A percentile compares a stretch with the other conserved stretches of the same genome.
Evolutionary conservation across 1,140 invertebrate species (phyloP).

Genomic region (Calliopsis andreniformis): DNA sequence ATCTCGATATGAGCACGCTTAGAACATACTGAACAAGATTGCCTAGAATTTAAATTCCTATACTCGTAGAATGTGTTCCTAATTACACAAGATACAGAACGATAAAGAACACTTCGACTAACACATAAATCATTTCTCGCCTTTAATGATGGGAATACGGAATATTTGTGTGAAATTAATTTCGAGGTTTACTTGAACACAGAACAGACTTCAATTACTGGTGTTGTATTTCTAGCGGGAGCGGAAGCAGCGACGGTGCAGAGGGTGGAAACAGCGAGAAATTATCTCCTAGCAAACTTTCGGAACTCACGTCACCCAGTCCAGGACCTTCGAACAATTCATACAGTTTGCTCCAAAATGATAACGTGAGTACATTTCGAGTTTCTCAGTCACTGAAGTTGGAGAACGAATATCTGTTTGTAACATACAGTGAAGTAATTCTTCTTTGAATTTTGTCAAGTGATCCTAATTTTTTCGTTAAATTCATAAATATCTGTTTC

Average conservation of each 20-base stretch:
- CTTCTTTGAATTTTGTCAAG: too few species aligned
- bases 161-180: background rate
- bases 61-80: too few species aligned
- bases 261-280: slow-evolving; percentile 77
- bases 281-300: slow-evolving; percentile 77
- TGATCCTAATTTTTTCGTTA: too few species aligned
- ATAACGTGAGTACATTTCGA: slow-evolving; percentile 72
- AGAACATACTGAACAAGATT: too few species aligned
- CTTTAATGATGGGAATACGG: too few species aligned
- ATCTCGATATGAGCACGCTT: background rate
- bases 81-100: too few species aligned
- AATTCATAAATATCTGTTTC: too few species aligned
- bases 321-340: slow-evolving; percentile 78
- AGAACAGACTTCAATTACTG: slow-evolving; percentile 6
- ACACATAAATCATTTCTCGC: background rate
- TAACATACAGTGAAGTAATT: too few species aligned
- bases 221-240: slow-evolving; percentile 71
- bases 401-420: background rate
- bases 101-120: too few species aligned
- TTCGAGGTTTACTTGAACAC: background rate
- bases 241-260: slow-evolving; percentile 79
- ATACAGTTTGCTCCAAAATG: slow-evolving; percentile 75
- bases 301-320: slow-evolving; percentile 77
- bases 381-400: background rate
- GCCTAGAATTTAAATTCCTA: too few species aligned